A percentile compares a stretch with the other conserved stretches of the same genome.
These are phyloP conservation scores for Acanthochromis polyacanthus DNA, from an alignment of 2,113 vertebrate species.

Conservation along the genomic window DNA sequence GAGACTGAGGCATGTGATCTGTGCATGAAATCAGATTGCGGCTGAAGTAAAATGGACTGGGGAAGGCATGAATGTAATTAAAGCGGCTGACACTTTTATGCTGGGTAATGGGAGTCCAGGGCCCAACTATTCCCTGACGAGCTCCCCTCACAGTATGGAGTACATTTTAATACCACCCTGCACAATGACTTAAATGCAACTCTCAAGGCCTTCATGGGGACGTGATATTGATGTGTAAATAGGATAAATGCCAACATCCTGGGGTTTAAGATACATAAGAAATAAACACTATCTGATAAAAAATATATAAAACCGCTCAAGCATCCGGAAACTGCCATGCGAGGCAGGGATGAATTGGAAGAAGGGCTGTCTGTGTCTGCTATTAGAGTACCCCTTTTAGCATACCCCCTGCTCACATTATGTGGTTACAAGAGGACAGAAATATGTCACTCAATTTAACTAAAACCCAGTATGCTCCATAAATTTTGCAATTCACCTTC, in stretches of 20 bases:
- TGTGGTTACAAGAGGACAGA: background rate
- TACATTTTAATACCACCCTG: constrained; percentile 94
- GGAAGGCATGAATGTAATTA: constrained; percentile 86
- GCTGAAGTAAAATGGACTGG: constrained; percentile 82
- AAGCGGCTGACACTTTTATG: constrained; percentile 86
- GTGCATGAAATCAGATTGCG: constrained; percentile 79
- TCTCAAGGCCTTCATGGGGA: constrained; percentile 91
- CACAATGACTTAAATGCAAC: constrained; percentile 98
- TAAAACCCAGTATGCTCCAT: background rate
- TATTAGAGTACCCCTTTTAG: background rate
- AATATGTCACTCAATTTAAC: constrained; percentile 24
- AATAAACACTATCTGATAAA: constrained; percentile 86
- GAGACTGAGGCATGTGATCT: constrained; percentile 75
- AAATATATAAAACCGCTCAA: constrained; percentile 68
- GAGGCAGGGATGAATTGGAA: constrained; percentile 22
- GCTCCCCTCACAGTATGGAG: constrained; percentile 87
- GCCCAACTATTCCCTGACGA: constrained; percentile 89
- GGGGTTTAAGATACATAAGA: constrained; percentile 88
- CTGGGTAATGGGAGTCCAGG: constrained; percentile 87
- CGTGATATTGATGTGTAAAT: constrained; percentile 98
- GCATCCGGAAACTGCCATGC: constrained; percentile 45
- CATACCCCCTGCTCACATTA: background rate
- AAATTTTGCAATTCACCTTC: constrained; percentile 7
- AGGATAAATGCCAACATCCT: constrained; percentile 98
- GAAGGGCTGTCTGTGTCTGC: background rate